Evolutionary conservation across 2,113 vertebrate genomes (phyloP), one percentile per base, ranked within the genome.

Genomic region (Eupsittula cactorum): DNA sequence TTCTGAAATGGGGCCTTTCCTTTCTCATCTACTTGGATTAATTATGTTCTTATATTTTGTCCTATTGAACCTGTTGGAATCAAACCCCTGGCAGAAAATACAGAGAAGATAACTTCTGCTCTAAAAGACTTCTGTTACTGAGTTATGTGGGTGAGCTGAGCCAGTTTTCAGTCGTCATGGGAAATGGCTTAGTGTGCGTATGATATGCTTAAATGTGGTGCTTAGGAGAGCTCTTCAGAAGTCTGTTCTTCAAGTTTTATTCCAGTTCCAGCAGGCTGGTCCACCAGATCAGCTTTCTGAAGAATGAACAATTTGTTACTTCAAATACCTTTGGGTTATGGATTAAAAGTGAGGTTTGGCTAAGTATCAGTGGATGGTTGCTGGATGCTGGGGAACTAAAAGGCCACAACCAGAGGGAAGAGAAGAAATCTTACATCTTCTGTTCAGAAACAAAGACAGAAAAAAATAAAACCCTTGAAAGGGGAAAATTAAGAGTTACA

Each of bases 251-350:
- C 69, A 73, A 28, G 41, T 93, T 85, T 91, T 92, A 23, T 80
- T 94, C 70, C 88, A 84, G 83, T 93, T 94, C 47, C 86, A 93
- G 77, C 65, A 93, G 65, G 91, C 65, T 87, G 57, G 63, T 92
- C 63, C 74, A 89, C 59, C 67, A 93, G 44, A 63, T 97, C 25
- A 7, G 65, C 35, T 77, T 92, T 93, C 73, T 93, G 85, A 95
- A 97, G 92, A 97, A 94, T 93, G 93, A 94, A 90, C 94, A 95
- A 91, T 94, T 95, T 97, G 93, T 95, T 95, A 88, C 85, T 94
- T 86, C 47, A 97, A 90, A 95, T 95, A 87, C 68, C 91, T 94
- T 86, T 95, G 90, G 91, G 64, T 94, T 83, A 91, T 42, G 89
- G 92, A 95, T 95, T 95, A 92, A 95, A 90, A 93, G 28, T 89